Percentiles rank a stretch among this genome's conserved stretches.
Conservation (phyloP, 2,113 vertebrate genomes). For the Zosterops japonicus region DNA sequence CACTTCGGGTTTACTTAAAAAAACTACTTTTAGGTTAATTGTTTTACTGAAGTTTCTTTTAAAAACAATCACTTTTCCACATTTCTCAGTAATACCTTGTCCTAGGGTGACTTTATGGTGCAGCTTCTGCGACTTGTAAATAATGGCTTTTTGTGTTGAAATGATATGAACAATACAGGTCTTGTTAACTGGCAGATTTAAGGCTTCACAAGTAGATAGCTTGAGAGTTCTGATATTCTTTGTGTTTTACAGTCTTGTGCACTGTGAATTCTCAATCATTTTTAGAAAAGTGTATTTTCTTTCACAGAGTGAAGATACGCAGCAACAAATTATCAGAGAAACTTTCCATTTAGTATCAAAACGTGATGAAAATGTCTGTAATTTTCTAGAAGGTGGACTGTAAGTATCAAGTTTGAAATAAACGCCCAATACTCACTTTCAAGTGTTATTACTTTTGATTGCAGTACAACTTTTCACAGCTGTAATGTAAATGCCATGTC, state of each 20-base stretch:
- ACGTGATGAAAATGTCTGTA: conserved; percentile 97
- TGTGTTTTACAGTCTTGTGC: background rate
- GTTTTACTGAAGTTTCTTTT: background rate
- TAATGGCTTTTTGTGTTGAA: background rate
- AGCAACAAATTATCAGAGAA: conserved; percentile 98
- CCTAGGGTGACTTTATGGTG: too few species aligned
- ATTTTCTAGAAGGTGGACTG: conserved; percentile 97
- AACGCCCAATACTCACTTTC: background rate
- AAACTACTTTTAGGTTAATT: background rate
- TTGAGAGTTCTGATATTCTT: background rate
- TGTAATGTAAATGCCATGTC: background rate
- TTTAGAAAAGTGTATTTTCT: conserved; percentile 17
- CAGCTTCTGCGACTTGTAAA: background rate
- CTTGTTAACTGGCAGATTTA: background rate
- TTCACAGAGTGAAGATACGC: conserved; percentile 93
- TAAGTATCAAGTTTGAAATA: conserved; percentile 74
- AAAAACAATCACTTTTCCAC: background rate
- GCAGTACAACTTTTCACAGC: background rate
- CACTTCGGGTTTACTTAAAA: background rate
- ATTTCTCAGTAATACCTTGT: background rate
- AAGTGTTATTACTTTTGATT: background rate
- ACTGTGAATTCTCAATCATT: background rate
- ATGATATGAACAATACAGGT: accelerated
- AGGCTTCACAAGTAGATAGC: background rate
- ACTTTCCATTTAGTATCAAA: conserved; percentile 98